Evolutionary conservation across 2,797 vertebrate species (phyloP).

Genomic region (Helicolenus hilgendorfi): DNA sequence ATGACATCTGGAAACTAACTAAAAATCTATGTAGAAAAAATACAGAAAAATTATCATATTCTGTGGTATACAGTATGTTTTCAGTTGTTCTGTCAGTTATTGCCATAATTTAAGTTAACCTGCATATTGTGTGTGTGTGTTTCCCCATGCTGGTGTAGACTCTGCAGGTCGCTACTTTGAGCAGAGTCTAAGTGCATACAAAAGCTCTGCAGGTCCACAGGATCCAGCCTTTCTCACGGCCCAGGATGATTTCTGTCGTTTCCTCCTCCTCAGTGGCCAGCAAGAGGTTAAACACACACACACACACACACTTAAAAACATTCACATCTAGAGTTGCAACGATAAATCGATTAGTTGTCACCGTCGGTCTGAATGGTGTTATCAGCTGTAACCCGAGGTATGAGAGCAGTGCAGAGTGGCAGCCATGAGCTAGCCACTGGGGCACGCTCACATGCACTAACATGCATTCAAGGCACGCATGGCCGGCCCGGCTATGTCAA

Average conservation of each 20-base stretch:
- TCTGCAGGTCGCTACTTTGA: slow-evolving; percentile 85
- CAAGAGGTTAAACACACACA: slow-evolving; percentile 70
- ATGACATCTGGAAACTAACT: slow-evolving; percentile 3
- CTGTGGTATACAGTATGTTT: not conserved
- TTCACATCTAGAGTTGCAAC: not conserved
- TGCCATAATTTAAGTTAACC: not conserved
- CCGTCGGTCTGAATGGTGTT: no score
- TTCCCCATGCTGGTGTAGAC: slow-evolving; percentile 56
- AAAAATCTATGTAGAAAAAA: not conserved
- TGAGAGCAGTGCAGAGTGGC: no score
- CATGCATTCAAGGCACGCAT: no score
- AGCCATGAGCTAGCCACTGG: no score
- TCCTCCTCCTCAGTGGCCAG: slow-evolving; percentile 84
- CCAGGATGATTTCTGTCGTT: slow-evolving; percentile 89
- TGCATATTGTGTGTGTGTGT: not conserved
- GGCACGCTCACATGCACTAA: no score
- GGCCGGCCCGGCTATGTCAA: no score
- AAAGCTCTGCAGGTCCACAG: slow-evolving; percentile 62
- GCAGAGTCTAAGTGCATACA: slow-evolving; percentile 84
- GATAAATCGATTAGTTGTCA: not conserved
- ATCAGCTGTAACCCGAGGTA: no score
- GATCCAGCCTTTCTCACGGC: slow-evolving; percentile 79
- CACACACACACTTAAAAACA: not conserved
- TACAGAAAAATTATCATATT: not conserved
- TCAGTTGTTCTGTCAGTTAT: not conserved